These are phyloP conservation scores for Hydropsyche tenuis DNA, from an alignment of 1,140 invertebrate genomes.

Conservation along the genomic window DNA sequence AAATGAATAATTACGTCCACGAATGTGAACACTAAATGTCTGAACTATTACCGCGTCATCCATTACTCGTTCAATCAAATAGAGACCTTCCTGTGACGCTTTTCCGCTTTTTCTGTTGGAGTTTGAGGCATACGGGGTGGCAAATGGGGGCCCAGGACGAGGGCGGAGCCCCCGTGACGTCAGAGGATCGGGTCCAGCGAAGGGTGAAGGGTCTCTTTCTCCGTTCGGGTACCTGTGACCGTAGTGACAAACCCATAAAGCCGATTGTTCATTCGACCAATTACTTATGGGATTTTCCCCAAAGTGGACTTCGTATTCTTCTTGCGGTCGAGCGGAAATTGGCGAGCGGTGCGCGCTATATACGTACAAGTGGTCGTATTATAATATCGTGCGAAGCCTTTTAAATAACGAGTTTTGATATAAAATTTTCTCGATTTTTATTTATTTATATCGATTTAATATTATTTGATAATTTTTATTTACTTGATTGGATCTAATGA, in stretches of 20 bases:
- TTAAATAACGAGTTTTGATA: too few species aligned
- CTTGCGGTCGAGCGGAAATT: background rate
- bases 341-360: background rate
- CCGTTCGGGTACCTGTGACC: background rate
- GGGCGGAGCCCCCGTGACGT: conserved; percentile 20
- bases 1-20: too few species aligned
- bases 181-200: background rate
- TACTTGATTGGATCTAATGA: too few species aligned
- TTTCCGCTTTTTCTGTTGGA: background rate
- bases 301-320: background rate
- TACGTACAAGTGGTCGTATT: too few species aligned
- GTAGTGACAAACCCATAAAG: conserved; percentile 32
- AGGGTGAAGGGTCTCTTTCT: conserved; percentile 21
- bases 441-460: too few species aligned
- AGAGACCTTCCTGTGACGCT: too few species aligned
- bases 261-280: conserved; percentile 29
- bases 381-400: too few species aligned
- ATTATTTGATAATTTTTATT: too few species aligned
- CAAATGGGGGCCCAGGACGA: background rate
- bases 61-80: too few species aligned
- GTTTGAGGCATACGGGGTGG: background rate
- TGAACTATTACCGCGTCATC: too few species aligned
- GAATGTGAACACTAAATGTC: too few species aligned
- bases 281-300: conserved; percentile 20
- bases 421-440: too few species aligned